phyloP scores from a whole-genome alignment of 2,797 vertebrate genomes.

The Hyperoplus immaculatus region DNA sequence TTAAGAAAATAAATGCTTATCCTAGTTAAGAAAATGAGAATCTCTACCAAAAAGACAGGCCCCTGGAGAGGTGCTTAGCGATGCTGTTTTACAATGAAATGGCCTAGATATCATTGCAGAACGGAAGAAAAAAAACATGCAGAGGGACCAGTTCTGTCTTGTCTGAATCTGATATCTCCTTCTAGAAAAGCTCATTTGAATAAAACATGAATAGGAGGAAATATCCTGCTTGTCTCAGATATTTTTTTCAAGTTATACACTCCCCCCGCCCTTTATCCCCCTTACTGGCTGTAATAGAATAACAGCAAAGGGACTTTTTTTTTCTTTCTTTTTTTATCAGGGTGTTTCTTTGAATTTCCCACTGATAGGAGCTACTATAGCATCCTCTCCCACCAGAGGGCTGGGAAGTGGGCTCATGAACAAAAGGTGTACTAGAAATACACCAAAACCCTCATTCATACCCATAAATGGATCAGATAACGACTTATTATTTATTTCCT shows the following conservation, averaged over 20 bases:
- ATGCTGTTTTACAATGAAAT: constrained; percentile 38
- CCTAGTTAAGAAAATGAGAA: constrained; percentile 30
- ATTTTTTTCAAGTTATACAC: constrained; percentile 15
- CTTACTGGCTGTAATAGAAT: constrained; percentile 47
- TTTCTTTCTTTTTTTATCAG: constrained; percentile 50
- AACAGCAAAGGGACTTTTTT: constrained; percentile 35
- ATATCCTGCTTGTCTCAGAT: constrained; percentile 51
- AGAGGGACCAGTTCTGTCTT: constrained; percentile 29
- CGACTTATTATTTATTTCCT: background rate
- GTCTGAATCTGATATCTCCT: constrained; percentile 66
- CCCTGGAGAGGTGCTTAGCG: constrained; percentile 34
- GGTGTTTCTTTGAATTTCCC: constrained; percentile 69
- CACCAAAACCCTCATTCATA: background rate
- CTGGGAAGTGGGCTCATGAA: constrained; percentile 34
- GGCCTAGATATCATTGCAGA: constrained; percentile 53
- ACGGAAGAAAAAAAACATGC: constrained; percentile 18
- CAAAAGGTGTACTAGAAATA: constrained; percentile 33
- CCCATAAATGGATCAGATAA: constrained; percentile 21
- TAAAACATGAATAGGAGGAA: constrained; percentile 66
- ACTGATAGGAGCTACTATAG: constrained; percentile 65
- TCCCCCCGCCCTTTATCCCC: background rate
- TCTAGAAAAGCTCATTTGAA: constrained; percentile 37
- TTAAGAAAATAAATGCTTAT: constrained; percentile 29
- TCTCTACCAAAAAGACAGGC: constrained; percentile 21
- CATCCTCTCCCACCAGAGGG: constrained; percentile 53